A percentile compares a stretch with the other conserved stretches of the same genome.
Conservation (phyloP, 2,888 invertebrate genomes). For the Globia sparganii region DNA sequence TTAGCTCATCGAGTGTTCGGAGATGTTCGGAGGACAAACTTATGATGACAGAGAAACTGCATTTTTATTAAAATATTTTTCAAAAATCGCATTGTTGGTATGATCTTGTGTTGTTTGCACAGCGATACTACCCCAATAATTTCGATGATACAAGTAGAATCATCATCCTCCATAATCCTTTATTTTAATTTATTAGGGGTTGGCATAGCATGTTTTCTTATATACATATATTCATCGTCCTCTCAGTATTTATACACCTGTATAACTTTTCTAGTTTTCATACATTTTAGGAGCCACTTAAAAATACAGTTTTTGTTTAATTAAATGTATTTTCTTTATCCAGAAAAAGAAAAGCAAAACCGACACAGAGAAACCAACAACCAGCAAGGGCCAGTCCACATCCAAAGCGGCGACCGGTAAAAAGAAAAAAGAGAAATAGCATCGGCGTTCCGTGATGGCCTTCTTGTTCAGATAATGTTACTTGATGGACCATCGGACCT, state of each 20-base stretch:
- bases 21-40: not conserved
- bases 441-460: slow-evolving; percentile 68
- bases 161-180: not conserved
- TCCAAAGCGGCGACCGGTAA: slow-evolving; percentile 62
- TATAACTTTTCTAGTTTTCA: not conserved
- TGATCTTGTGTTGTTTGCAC: not conserved
- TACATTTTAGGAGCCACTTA: not conserved
- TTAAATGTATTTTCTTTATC: not conserved
- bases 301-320: not conserved
- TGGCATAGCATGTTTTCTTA: not conserved
- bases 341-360: slow-evolving; percentile 82
- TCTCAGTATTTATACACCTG: not conserved
- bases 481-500: slow-evolving; percentile 50
- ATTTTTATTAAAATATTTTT: not conserved
- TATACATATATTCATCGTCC: not conserved
- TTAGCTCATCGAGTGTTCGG: too few relatives aligned
- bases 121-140: not conserved
- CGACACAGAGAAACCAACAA: slow-evolving; percentile 72
- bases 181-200: too few relatives aligned
- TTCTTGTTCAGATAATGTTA: slow-evolving; percentile 63
- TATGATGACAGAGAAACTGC: not conserved
- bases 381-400: slow-evolving; percentile 73
- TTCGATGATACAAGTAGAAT: not conserved
- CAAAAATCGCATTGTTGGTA: not conserved
- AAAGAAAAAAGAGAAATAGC: slow-evolving; percentile 74